Conservation (phyloP, 2,113 vertebrate species). For the Falcunculus frontatus region DNA sequence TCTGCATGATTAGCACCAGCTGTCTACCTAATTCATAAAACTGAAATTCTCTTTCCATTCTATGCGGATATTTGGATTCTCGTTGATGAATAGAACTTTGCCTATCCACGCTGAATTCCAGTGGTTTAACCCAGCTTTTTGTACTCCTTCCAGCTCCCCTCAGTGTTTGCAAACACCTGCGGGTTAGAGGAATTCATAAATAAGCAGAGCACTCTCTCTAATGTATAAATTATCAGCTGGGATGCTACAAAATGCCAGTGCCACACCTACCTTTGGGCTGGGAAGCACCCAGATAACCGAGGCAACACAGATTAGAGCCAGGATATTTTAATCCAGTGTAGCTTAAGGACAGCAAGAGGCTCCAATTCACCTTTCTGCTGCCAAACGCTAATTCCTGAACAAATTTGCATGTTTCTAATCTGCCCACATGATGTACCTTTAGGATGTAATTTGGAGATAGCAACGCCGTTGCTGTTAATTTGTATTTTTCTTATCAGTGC, state of each 20-base stretch:
- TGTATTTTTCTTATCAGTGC: constrained; percentile 31
- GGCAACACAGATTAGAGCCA: background rate
- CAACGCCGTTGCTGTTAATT: background rate
- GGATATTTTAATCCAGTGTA: background rate
- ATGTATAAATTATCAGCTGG: background rate
- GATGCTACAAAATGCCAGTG: background rate
- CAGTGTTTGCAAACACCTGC: background rate
- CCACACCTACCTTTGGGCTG: background rate
- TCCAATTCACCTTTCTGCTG: background rate
- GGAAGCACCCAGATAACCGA: background rate
- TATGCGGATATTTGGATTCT: background rate
- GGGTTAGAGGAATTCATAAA: background rate
- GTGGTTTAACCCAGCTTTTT: background rate
- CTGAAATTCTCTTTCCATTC: background rate
- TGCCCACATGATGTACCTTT: background rate
- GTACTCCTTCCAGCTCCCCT: background rate
- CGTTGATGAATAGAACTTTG: background rate
- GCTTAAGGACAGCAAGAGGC: background rate
- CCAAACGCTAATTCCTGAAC: constrained; percentile 6
- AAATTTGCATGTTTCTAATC: constrained; percentile 3
- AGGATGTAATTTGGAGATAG: constrained; percentile 41
- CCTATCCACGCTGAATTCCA: background rate
- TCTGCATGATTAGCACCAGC: background rate
- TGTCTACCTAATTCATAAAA: background rate
- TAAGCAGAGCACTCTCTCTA: background rate